Base-by-base conservation (phyloP, 2,888 invertebrate species). In the Alloplasta piceator region DNA sequence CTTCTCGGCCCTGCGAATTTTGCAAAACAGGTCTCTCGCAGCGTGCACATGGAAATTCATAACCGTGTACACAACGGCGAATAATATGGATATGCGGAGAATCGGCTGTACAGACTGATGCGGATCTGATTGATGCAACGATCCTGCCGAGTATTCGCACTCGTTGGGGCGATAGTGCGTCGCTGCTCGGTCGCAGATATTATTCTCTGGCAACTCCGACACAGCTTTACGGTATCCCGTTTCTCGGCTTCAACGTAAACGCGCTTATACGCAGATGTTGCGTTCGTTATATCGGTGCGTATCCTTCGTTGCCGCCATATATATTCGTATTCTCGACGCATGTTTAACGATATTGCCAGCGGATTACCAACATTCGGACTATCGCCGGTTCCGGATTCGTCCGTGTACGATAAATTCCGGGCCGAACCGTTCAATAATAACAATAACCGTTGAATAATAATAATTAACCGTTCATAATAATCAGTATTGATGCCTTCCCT, bases 261-360 rank as follows among this genome's bases (percentile, higher is more conserved):
- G 26, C n/a, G n/a, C n/a, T 46, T 48, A 48, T 48, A 48, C 48
- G 5, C 48, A n/a, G 48, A 48, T 48, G 14, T 56, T 10, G 9
- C 38, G 46, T 55, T 26, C 26, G 14, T 43, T 38, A 12, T 63
- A 41, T 41, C 16, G 9, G 9, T 10, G 38, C 5, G 10, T 10
- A 48, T 48, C 48, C 43, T 39, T 10, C 12, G 52, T 39, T 48
- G 14, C 16, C 26, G n/a, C 48, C 52, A 63, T 58, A n/a, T 10
- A 50, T 7, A 41, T 60, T 46, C 41, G 60, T 41, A 50, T 48
- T 71, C 70, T 58, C 67, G 66, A 61, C 67, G 80, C 70, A 66
- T 76, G 72, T 72, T 80, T 68, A 80, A 76, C 76, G 76, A 72
- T 63, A 76, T 76, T 63, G 76, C 80, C 48, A 43, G 26, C 46